Base-by-base conservation (phyloP, 2,797 vertebrate species). In the Rousettus madagascariensis region DNA sequence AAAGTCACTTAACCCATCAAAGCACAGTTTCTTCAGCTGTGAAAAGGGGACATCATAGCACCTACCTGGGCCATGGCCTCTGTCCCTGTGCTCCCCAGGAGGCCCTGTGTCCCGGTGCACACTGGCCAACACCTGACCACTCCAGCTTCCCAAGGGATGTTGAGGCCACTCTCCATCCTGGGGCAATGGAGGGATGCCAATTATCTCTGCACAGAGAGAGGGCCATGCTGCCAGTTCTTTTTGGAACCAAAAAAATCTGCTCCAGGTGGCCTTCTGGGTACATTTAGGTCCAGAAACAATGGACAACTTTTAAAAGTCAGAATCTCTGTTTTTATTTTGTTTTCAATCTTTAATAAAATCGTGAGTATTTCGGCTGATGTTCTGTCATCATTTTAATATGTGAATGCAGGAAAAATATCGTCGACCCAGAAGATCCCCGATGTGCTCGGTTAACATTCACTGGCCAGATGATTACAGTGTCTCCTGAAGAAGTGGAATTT, bases 361-460 rank as follows among this genome's bases (percentile, higher is more conserved):
- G 68, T 57, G 24, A 8, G 5, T 74, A 15, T 59, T 57, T 36
- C 33, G 16, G 26, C 8, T 41, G 22, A 59, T 46, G 12, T 53
- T 36, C 46, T 43, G 17, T 16, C 26, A 3, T 66, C 89, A 55
- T 74, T 94, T 89, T 93, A 55, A 97, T 38, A 91, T 11, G 46
- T 65, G 2, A 95, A 84, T 97, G 41, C 97, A 99, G 98, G 96
- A 98, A 98, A 97, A 98, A 98, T 2, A 80, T 98, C 8, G 96
- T 98, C 10, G 99, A 99, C 96, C 98, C 98, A 0, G 99, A 99
- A 89, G 99, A 99, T 97, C 98, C 99, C 12, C 98, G 99, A 96
- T 99, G 99, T 53, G 95, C 98, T 96, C 98, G 98, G 93, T 98
- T 99, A 94, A 99, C 99, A 2, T 98, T 99, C 55, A 99, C 84